phyloP scores from a whole-genome alignment of 2,797 vertebrate genomes.

The Aphelocoma californica region DNA sequence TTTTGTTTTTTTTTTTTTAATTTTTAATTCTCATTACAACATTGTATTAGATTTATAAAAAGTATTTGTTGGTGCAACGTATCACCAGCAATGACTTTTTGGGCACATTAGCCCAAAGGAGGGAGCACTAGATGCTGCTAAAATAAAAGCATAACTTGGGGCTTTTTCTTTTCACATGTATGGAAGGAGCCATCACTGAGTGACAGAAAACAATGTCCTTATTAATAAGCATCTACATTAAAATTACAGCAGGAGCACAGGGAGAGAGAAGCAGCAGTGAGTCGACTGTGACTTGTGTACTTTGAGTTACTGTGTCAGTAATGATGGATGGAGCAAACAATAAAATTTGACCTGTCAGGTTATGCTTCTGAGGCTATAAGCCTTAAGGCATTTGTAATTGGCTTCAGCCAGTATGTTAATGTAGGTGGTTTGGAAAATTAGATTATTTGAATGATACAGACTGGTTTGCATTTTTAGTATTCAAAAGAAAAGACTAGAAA shows the following conservation, averaged over 20 bases:
- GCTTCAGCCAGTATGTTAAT: conserved; percentile 27
- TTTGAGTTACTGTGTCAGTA: conserved; percentile 52
- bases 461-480: conserved; percentile 12
- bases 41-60: background rate
- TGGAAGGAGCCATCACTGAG: background rate
- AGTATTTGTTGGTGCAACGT: background rate
- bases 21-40: background rate
- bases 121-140: background rate
- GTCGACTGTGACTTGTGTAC: background rate
- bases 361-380: background rate
- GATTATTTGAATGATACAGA: conserved; percentile 30
- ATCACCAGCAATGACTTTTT: background rate
- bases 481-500: conserved; percentile 2
- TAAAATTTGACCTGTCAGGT: conserved; percentile 25
- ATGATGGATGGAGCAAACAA: conserved; percentile 30
- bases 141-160: background rate
- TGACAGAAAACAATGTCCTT: background rate
- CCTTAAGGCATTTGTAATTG: conserved; percentile 38
- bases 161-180: background rate
- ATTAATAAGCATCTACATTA: conserved; percentile 40
- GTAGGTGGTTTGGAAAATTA: conserved; percentile 38
- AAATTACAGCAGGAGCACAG: conserved; percentile 37
- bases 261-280: conserved; percentile 8
- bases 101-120: background rate
- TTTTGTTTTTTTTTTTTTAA: background rate